These are phyloP conservation scores for Periparus ater DNA, from an alignment of 2,797 vertebrate genomes.

Conservation along the genomic window DNA sequence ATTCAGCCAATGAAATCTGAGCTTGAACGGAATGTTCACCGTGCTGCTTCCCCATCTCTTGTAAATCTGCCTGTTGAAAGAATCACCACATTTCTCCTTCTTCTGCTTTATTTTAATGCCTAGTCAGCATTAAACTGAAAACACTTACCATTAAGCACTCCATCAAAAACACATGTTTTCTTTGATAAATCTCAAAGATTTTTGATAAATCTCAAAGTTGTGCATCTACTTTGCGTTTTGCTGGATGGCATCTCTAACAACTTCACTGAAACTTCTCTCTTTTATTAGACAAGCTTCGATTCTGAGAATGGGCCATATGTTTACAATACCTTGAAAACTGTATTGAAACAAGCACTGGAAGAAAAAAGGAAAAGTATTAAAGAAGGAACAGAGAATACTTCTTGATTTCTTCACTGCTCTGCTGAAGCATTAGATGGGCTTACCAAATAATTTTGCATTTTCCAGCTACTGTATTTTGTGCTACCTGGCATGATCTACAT, in stretches of 20 bases:
- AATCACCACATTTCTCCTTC: background rate
- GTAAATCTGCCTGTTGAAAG: background rate
- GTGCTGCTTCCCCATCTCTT: background rate
- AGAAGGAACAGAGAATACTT: conserved; percentile 64
- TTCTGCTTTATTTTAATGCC: background rate
- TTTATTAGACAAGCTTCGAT: conserved; percentile 78
- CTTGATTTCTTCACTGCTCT: conserved; percentile 37
- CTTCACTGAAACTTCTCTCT: conserved; percentile 38
- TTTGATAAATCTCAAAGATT: background rate
- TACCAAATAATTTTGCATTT: background rate
- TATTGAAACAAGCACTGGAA: conserved; percentile 84
- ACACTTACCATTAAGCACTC: background rate
- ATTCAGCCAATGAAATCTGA: background rate
- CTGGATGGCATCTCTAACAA: background rate
- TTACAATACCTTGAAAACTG: conserved; percentile 83
- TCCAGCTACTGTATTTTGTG: conserved; percentile 20
- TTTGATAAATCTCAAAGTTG: background rate
- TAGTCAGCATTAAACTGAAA: background rate
- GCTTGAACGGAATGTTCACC: background rate
- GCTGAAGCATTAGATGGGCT: background rate
- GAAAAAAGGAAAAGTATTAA: conserved; percentile 79
- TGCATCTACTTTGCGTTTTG: background rate
- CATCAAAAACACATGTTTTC: background rate
- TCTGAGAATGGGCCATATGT: conserved; percentile 80
- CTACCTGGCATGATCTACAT: background rate